Percentiles rank a stretch among this genome's conserved stretches.
phyloP scores from a whole-genome alignment of 2,113 vertebrate genomes.

The Ivindomyrus marchei region DNA sequence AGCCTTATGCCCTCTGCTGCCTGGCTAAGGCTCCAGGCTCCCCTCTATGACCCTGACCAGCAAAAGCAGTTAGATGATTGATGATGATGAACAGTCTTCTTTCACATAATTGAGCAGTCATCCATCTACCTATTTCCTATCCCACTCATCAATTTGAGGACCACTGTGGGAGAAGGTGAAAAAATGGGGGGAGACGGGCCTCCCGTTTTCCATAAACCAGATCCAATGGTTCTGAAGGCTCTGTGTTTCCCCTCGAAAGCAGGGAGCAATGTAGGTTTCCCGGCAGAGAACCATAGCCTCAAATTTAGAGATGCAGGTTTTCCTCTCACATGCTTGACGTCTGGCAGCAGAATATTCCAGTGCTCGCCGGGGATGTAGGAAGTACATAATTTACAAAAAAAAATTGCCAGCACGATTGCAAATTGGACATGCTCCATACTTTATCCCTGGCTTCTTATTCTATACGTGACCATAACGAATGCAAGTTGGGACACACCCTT shows the following conservation, averaged over 20 bases:
- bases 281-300: not conserved
- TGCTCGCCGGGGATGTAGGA: not conserved
- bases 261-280: not conserved
- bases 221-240: not conserved
- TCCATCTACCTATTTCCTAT: not conserved
- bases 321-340: not conserved
- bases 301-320: not conserved
- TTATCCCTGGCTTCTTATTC: not conserved
- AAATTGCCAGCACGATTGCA: not conserved
- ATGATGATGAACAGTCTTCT: not conserved
- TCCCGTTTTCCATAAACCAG: not conserved
- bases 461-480: not conserved
- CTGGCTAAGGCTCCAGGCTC: not conserved
- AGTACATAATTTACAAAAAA: constrained; percentile 3
- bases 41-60: not conserved
- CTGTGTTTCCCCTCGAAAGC: not conserved
- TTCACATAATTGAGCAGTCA: not conserved
- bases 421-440: not conserved
- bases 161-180: not conserved
- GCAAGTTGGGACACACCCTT: not conserved
- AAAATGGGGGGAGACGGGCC: not conserved
- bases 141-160: not conserved
- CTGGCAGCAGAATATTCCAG: not conserved
- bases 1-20: not conserved
- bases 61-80: not conserved